These are phyloP conservation scores for Tribolium madens DNA, from an alignment of 1,140 invertebrate species.

Conservation along the genomic window DNA sequence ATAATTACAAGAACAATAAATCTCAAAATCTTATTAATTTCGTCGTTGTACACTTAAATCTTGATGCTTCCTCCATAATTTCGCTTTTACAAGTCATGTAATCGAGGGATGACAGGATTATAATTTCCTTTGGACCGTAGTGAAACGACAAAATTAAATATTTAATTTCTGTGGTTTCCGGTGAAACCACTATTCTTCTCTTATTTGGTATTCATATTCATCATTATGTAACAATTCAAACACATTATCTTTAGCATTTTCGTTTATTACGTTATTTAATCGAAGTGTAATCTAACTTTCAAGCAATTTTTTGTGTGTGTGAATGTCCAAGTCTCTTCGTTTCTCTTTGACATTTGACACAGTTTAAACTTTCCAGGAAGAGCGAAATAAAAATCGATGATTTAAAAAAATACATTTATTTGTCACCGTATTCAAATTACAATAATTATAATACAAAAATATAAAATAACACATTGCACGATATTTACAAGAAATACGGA, in stretches of 20 bases:
- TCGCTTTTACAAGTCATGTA: not conserved
- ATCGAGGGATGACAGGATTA: not conserved
- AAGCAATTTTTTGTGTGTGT: not conserved
- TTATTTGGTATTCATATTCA: not conserved
- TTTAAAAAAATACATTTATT: constrained; percentile 50
- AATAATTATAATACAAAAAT: constrained; percentile 47
- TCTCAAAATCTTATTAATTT: not conserved
- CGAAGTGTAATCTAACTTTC: not conserved
- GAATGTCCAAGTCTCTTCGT: too few species aligned
- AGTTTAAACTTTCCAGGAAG: not conserved
- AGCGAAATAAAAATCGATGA: not conserved
- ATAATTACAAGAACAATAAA: not conserved
- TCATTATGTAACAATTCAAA: too few species aligned
- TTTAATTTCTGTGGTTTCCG: not conserved
- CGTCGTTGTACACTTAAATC: not conserved
- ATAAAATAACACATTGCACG: constrained; percentile 49
- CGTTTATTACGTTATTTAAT: too few species aligned
- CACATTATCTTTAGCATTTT: too few species aligned
- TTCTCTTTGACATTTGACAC: not conserved
- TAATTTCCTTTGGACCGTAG: not conserved
- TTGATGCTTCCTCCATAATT: not conserved
- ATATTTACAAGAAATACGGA: constrained; percentile 48
- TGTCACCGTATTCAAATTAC: constrained; percentile 50
- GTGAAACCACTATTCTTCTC: not conserved
- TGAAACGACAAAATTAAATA: not conserved